Evolutionary conservation across 2,888 invertebrate species (phyloP).

Genomic region (Drosophila anceps): DNA sequence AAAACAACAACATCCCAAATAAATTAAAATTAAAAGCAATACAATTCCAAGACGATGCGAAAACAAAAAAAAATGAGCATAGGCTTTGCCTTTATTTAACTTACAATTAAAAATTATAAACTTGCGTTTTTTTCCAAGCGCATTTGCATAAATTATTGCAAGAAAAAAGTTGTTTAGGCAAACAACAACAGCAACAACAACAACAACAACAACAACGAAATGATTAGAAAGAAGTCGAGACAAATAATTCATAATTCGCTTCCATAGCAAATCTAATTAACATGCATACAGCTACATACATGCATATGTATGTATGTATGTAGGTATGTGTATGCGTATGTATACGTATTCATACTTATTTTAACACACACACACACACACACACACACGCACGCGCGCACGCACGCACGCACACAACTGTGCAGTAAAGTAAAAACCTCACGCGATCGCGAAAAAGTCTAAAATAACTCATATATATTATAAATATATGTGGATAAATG

Average conservation of each 20-base stretch:
- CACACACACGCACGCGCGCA: constrained; percentile 1
- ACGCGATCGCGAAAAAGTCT: constrained; percentile 62
- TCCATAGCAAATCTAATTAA: constrained; percentile 75
- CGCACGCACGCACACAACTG: constrained; percentile 27
- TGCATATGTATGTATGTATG: neutral
- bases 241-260: constrained; percentile 48
- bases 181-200: constrained; percentile 19
- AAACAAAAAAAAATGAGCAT: constrained; percentile 9
- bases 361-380: constrained; percentile 39
- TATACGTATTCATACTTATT: constrained; percentile 26
- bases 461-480: constrained; percentile 21
- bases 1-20: neutral
- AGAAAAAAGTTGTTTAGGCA: constrained; percentile 19
- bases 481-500: constrained; percentile 11
- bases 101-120: constrained; percentile 57
- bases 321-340: neutral
- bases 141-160: constrained; percentile 63
- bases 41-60: constrained; percentile 31
- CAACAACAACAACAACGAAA: constrained; percentile 10
- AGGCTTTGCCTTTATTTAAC: constrained; percentile 43
- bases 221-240: constrained; percentile 40
- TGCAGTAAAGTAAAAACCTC: constrained; percentile 46
- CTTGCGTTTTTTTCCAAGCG: constrained; percentile 31
- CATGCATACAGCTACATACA: constrained; percentile 51
- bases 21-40: constrained; percentile 33